Base-by-base conservation (phyloP, 2,797 vertebrate species). In the Ambastaia sidthimunki region DNA sequence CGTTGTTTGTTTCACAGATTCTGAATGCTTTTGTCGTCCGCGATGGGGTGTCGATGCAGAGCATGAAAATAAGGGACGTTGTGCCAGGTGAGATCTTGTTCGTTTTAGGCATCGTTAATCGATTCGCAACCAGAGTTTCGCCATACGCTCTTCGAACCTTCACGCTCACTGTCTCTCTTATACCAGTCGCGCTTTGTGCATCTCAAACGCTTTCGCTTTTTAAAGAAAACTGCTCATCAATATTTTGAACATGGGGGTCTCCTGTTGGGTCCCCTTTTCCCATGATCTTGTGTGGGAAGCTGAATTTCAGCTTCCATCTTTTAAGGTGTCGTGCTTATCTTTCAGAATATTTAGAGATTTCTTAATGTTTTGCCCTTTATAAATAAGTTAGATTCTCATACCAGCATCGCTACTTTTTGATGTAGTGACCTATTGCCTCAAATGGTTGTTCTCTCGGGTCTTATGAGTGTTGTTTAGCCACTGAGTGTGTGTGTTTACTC, bases 41-140 rank as follows among this genome's bases (percentile, higher is more conserved):
- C 76, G 93, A 94, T 71, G 94, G 93, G 15, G 91, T 93, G 57
- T 91, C 93, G 79, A 91, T 94, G 89, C 93, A 93, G 86, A 93
- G 93, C 80, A 93, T 94, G 92, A 94, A 94, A 89, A 94, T 95
- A 80, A 92, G 88, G 85, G 90, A 90, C 71, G 91, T 94, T 55
- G 92, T 94, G 74, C 94, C 94, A 94, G 94, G 94, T 95, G 92
- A 92, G 92, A 87, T 82, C 68, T 10, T 19, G 4, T 57, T 87
- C 80, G 11, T 87, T 86, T 65, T 84, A 87, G 85, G 90, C 87
- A 78, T 82, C 83, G 23, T 37, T 80, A 87, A 90, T 82, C 21
- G 23, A 88, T 90, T 88, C 88, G 85, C 82, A 78, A 73, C 67
- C 89, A 41, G 31, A 66, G 76, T 90, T 92, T 89, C 92, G 93